Base-by-base conservation (phyloP, 2,888 invertebrate species). In the Serripes groenlandicus region DNA sequence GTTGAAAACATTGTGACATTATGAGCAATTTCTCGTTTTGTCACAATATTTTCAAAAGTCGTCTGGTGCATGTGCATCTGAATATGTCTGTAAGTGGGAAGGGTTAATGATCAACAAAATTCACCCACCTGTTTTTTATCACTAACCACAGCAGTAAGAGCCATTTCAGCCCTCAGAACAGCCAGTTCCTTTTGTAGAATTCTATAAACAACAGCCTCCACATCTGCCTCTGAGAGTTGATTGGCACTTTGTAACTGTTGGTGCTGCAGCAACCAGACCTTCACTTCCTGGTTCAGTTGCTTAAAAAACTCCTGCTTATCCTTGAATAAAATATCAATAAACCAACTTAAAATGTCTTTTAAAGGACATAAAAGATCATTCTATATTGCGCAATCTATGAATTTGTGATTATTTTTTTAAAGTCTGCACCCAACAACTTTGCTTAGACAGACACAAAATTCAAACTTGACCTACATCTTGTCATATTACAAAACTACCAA, bases 221-320 rank as follows among this genome's bases (percentile, higher is more conserved):
- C 87, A 58, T 88, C 88, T 5, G 76, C 81, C 3, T 64, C 77
- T 11, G 86, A 79, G n/a, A 89, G 70, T 70, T 68, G 74, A 3
- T 78, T 68, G 26, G 75, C 77, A 9, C 84, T 56, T 75, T 89
- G 85, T 58, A 90, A 75, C 64, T 89, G 87, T 32, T 88, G 60
- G n/a, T 90, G 71, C 56, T 90, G 88, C 18, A 66, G 35, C 23
- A 37, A 66, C 66, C 66, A 66, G 0, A 37, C 66, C 28, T 76
- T 78, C n/a, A 91, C 88, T 58, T 89, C 88, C 21, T 84, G 78
- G 60, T 85, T 81, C 56, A 90, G 60, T 49, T 89, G 84, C 21
- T n/a, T 70, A 26, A 81, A 74, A 58, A 75, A 81, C 30, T 81
- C 79, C 54, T 74, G 62, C 28, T 80, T 85, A 56, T 76, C 82